Percentiles rank a stretch among this genome's conserved stretches.
These are phyloP conservation scores for Tapirus terrestris DNA, from an alignment of 2,113 vertebrate genomes.

Conservation along the genomic window DNA sequence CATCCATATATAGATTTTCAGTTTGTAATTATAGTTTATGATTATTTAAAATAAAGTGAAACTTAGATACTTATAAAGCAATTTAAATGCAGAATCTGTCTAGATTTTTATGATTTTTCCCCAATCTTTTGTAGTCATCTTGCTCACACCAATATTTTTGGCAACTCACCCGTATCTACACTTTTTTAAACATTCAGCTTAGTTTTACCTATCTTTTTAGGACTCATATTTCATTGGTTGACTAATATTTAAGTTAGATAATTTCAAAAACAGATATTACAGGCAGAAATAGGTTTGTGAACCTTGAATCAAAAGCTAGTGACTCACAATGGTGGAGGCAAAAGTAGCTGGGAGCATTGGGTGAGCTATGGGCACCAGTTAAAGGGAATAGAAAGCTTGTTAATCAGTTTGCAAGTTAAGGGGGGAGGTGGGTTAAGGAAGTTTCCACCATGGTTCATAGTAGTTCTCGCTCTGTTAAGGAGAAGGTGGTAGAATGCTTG, in stretches of 20 bases:
- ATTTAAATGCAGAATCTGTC: constrained; percentile 14
- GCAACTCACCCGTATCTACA: background rate
- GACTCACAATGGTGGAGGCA: background rate
- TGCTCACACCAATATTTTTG: constrained; percentile 23
- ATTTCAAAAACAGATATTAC: constrained; percentile 20
- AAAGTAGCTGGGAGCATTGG: background rate
- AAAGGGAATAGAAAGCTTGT: background rate
- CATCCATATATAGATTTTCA: constrained; percentile 50
- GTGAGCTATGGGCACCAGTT: background rate
- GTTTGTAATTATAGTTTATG: constrained; percentile 54
- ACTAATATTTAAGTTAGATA: constrained; percentile 42
- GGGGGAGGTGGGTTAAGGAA: background rate
- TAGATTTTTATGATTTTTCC: constrained; percentile 18
- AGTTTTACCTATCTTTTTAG: constrained; percentile 13
- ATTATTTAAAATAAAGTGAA: constrained; percentile 62
- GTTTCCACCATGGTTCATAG: background rate
- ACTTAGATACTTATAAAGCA: constrained; percentile 30
- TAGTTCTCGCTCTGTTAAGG: background rate
- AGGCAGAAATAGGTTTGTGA: constrained; percentile 38
- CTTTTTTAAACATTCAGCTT: constrained; percentile 39
- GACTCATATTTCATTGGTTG: background rate
- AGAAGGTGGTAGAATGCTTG: background rate
- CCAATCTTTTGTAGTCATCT: background rate
- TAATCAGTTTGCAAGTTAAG: background rate
- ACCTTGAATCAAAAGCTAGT: background rate